Base-by-base conservation (phyloP, 1,140 invertebrate genomes). In the Drosophila saltans region DNA sequence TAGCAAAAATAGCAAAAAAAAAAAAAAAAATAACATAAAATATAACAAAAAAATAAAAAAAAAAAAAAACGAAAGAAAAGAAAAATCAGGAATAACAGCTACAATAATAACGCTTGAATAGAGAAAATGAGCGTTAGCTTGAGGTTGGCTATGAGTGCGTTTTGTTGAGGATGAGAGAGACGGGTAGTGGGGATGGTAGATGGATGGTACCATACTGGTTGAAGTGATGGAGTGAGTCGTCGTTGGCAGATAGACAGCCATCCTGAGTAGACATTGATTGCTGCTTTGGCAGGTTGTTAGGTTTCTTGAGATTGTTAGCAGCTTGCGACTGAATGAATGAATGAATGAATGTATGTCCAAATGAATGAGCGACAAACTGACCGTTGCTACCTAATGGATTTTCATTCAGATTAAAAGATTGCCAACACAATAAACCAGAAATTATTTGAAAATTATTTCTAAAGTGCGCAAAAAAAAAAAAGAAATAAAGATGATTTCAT, bases 241-340 rank as follows among this genome's bases (percentile, higher is more conserved):
- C 11, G 24, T 57, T 57, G 63, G 41, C 69, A 40, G 63, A 70
- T 66, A 75, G 74, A 78, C 75, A 72, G 74, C 67, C 75, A 78
- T 69, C 45, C 71, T 68, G 76, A 88, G 83, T 68, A 78, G 80
- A 88, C 82, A 86, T 74, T 86, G 84, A 86, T 86, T 86, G 83
- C 83, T 80, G 80, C 80, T 83, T 78, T 83, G 84, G 80, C 83
- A 86, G 84, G 80, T 89, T 86, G 83, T 86, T 86, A 89, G 83
- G 83, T 74, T 80, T 72, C 79, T 57, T 69, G 72, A 63, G 69
- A 77, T 77, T 77, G 74, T 77, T 77, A 75, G 79, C 72, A 79
- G 72, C 80, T 79, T 69, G 57, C 16, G 77, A 63, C 67, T 78
- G 74, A 81, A 75, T 81, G 81, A 66, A 66, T 80, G 69, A 78